Evolutionary conservation across 2,113 vertebrate genomes (phyloP).

Genomic region (Anolis sagrei): DNA sequence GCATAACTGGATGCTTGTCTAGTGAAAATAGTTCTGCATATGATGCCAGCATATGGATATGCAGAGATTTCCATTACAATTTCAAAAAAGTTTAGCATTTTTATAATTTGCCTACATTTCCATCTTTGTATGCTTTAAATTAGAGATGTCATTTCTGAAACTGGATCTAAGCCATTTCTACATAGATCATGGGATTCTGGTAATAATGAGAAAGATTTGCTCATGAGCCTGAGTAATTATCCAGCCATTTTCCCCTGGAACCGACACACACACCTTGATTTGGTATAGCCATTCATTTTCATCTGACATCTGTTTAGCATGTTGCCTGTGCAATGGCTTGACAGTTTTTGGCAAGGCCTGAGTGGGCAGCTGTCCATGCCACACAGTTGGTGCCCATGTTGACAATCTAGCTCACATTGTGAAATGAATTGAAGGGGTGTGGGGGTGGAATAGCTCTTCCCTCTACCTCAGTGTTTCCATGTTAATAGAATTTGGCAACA

Average conservation of each 20-base stretch:
- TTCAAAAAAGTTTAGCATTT: background rate
- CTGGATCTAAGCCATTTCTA: background rate
- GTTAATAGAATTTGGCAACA: conserved; percentile 41
- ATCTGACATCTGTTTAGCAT: conserved; percentile 32
- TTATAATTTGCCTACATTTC: background rate
- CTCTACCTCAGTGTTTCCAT: background rate
- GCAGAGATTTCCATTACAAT: background rate
- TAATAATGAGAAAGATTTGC: background rate
- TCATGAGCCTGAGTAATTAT: background rate
- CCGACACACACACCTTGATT: background rate
- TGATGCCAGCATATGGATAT: background rate
- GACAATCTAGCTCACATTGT: background rate
- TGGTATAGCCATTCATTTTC: background rate
- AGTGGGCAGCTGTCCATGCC: conserved; percentile 21
- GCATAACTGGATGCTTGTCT: background rate
- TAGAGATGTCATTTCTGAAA: background rate
- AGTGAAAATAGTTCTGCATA: background rate
- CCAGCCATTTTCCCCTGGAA: background rate
- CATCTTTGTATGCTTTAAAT: background rate
- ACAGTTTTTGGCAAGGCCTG: background rate
- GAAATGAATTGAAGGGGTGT: background rate
- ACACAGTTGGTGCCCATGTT: background rate
- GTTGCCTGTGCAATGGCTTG: background rate
- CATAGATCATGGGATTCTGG: background rate
- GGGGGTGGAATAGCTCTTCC: background rate